These are phyloP conservation scores for Tetanocera ferruginea DNA, from an alignment of 2,888 invertebrate species.

Conservation along the genomic window DNA sequence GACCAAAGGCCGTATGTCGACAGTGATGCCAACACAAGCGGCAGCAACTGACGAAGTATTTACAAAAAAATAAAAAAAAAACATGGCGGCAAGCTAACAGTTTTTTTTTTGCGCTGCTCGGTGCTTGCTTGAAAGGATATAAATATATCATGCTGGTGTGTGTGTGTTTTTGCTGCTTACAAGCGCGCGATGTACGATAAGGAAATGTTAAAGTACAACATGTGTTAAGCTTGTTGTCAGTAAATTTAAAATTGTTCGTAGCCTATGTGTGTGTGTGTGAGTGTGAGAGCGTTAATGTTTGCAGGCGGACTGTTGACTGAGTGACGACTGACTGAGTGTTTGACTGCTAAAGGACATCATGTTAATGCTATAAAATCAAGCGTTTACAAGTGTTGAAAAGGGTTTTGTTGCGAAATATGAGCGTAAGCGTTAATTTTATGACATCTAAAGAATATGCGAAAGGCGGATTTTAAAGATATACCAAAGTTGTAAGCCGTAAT, in stretches of 20 bases:
- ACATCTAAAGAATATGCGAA: too few species aligned
- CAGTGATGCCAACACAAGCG: neutral
- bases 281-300: neutral
- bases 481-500: too few species aligned
- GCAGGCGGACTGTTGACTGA: neutral
- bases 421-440: neutral
- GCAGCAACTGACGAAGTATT: slow-evolving; percentile 6
- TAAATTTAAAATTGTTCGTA: slow-evolving; percentile 14
- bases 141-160: neutral
- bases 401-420: neutral
- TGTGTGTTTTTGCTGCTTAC: neutral
- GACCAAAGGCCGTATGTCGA: neutral
- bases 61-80: neutral
- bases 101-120: too few species aligned
- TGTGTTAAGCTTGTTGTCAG: slow-evolving; percentile 28
- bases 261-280: neutral
- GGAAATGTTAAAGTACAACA: slow-evolving; percentile 18
- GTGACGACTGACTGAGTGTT: slow-evolving; percentile 5
- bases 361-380: slow-evolving; percentile 13
- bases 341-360: slow-evolving; percentile 6
- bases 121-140: neutral
- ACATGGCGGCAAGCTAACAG: neutral
- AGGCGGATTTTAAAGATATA: too few species aligned
- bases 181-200: slow-evolving; percentile 1
- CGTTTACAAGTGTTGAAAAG: slow-evolving; percentile 4